Evolutionary conservation across 2,888 invertebrate genomes (phyloP).

Genomic region (Steinernema scapterisci): DNA sequence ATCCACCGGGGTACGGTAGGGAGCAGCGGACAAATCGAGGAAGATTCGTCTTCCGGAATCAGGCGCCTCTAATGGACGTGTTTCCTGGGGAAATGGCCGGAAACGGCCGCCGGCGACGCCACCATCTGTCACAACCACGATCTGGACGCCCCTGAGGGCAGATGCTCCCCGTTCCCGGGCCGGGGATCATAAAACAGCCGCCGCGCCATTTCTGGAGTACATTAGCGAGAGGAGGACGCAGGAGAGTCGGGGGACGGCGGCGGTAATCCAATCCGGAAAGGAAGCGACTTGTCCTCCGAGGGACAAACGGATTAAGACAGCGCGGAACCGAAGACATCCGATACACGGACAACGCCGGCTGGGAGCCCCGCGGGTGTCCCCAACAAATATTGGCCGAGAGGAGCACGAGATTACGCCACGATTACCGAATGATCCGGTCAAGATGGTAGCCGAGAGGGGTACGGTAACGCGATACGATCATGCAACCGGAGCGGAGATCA

Average conservation of each 20-base stretch:
- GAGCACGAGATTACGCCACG: conserved; percentile 21
- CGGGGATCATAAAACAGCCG: conserved; percentile 21
- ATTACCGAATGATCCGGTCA: conserved; percentile 25
- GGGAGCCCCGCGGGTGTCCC: conserved; percentile 28
- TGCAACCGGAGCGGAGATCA: conserved; percentile 3
- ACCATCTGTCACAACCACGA: conserved; percentile 17
- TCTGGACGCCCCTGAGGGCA: conserved; percentile 11
- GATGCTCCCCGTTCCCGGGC: neutral
- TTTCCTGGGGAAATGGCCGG: conserved; percentile 29
- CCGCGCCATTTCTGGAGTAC: conserved; percentile 15
- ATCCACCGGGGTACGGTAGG: conserved; percentile 20
- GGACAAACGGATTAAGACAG: conserved; percentile 28
- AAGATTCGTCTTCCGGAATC: conserved; percentile 25
- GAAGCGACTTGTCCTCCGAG: conserved; percentile 27
- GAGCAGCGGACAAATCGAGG: neutral
- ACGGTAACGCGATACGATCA: conserved; percentile 27
- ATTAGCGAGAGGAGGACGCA: neutral
- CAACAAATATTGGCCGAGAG: neutral
- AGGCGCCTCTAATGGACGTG: conserved; percentile 21
- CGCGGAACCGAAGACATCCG: conserved; percentile 20
- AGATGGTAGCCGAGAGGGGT: neutral
- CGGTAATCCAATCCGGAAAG: conserved; percentile 29
- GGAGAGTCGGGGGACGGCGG: neutral
- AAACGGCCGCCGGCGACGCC: neutral
- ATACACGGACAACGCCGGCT: neutral